These are phyloP conservation scores for Argopecten irradians DNA, from an alignment of 1,140 invertebrate species.

Conservation along the genomic window DNA sequence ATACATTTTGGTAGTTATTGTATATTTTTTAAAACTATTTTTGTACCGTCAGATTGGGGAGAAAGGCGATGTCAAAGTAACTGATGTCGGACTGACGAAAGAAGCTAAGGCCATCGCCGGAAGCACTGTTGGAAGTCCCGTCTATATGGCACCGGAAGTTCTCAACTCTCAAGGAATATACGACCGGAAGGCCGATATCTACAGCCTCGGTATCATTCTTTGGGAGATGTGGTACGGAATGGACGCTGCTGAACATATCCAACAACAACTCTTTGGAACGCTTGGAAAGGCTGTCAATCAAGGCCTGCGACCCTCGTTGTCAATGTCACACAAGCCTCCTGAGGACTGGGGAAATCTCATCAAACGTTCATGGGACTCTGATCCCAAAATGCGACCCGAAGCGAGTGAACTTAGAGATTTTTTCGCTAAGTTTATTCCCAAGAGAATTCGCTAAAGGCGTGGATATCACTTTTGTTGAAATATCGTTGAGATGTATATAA, in stretches of 20 bases:
- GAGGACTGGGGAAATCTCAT: constrained; percentile 53
- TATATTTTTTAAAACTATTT: no score
- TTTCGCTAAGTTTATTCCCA: constrained; percentile 27
- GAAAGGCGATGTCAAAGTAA: constrained; percentile 46
- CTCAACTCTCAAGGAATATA: constrained; percentile 48
- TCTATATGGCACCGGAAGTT: constrained; percentile 57
- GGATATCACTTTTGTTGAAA: no score
- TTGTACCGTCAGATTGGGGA: background rate
- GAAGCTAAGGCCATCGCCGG: constrained; percentile 44
- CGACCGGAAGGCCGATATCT: constrained; percentile 62
- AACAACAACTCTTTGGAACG: constrained; percentile 41
- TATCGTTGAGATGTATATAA: no score
- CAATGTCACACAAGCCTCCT: constrained; percentile 49
- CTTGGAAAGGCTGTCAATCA: constrained; percentile 54
- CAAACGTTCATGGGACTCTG: constrained; percentile 51
- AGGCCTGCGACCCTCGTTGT: constrained; percentile 54
- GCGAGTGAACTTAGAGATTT: constrained; percentile 32
- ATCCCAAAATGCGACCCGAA: constrained; percentile 44
- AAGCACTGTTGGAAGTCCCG: constrained; percentile 45
- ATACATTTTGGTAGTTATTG: no score
- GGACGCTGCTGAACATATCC: constrained; percentile 58
- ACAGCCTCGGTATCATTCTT: constrained; percentile 58
- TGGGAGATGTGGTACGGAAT: constrained; percentile 69
- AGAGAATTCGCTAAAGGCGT: no score
- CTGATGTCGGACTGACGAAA: constrained; percentile 58